A percentile compares a stretch with the other conserved stretches of the same genome.
These are phyloP conservation scores for Thymelicus lineola DNA, from an alignment of 2,888 invertebrate species.

Conservation along the genomic window DNA sequence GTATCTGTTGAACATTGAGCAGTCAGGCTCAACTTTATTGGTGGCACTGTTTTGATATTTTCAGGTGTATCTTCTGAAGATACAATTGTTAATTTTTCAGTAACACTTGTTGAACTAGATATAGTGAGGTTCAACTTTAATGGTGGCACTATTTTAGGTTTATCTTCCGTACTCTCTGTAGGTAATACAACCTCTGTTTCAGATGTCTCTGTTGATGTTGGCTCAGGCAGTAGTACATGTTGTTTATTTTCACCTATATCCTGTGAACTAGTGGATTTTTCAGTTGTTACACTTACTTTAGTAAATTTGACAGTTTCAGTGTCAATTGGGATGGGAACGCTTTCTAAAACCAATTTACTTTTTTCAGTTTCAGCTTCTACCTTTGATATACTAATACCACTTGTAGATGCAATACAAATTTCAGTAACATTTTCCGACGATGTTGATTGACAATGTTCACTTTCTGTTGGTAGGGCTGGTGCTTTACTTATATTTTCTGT, in stretches of 20 bases:
- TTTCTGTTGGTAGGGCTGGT: constrained; percentile 48
- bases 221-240: constrained; percentile 9
- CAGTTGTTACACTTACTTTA: not conserved
- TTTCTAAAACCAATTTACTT: constrained; percentile 17
- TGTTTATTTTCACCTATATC: not conserved
- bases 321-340: not conserved
- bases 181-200: not conserved
- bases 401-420: constrained; percentile 48
- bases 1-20: constrained; percentile 44
- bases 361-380: constrained; percentile 17
- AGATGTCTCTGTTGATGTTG: not conserved
- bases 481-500: constrained; percentile 47
- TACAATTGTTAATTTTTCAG: not conserved
- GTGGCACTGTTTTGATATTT: constrained; percentile 31
- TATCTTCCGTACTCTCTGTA: constrained; percentile 1
- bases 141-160: constrained; percentile 42
- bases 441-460: constrained; percentile 72
- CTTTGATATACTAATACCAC: constrained; percentile 50
- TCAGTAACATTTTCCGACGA: constrained; percentile 57
- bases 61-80: constrained; percentile 2
- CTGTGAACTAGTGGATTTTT: not conserved
- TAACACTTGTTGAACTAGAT: constrained; percentile 1
- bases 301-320: constrained; percentile 29
- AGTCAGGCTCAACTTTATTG: constrained; percentile 61
- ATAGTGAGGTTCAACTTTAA: constrained; percentile 54